Evolutionary conservation across 2,113 vertebrate genomes (phyloP), one percentile per base, ranked within the genome.

Genomic region (Falcunculus frontatus): DNA sequence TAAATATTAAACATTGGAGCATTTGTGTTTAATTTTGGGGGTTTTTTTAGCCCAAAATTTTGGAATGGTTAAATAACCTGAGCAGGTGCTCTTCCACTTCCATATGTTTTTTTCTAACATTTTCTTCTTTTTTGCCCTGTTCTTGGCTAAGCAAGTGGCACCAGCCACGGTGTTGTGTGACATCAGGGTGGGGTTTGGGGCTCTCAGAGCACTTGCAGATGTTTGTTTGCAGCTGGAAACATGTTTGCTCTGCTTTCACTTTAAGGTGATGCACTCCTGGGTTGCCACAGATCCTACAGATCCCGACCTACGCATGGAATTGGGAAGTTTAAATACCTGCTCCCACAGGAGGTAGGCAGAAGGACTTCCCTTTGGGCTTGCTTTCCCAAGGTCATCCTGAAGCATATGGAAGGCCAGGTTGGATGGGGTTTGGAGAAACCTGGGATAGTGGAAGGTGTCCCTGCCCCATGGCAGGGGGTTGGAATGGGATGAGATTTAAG

Each of bases 241-340:
- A 1, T 0, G 1, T 92, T 87, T 94, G 5, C 70, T 87, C 62
- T 96, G 56, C 87, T 96, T 91, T 87, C 20, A 50, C 39, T 92
- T 95, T 16, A 67, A 98, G 98, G 94, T 89, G 95, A 72, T 56
- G 53, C 89, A 5, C 62, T 95, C 4, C 33, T 96, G 78, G 87
- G 60, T n/a, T 96, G 90, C 80, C 93, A 83, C 22, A 98, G 98
- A 56, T 96, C 98, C 46, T 98, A 99, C 95, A 98, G 27, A 77
- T 81, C 97, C 46, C 98, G 93, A 79, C 98, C 99, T 2, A 98
- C 99, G 0, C 98, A 99, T 27, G 98, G 98, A 7, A 99, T 99
- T 30, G 99, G 99, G 46, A 98, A 77, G 85, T 99, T 98, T 89
- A 98, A 93, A 60, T 90, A 99, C 80, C 97, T 99, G 69, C 86